These are phyloP conservation scores for Salvelinus namaycush DNA, from an alignment of 2,113 vertebrate genomes.

Conservation along the genomic window DNA sequence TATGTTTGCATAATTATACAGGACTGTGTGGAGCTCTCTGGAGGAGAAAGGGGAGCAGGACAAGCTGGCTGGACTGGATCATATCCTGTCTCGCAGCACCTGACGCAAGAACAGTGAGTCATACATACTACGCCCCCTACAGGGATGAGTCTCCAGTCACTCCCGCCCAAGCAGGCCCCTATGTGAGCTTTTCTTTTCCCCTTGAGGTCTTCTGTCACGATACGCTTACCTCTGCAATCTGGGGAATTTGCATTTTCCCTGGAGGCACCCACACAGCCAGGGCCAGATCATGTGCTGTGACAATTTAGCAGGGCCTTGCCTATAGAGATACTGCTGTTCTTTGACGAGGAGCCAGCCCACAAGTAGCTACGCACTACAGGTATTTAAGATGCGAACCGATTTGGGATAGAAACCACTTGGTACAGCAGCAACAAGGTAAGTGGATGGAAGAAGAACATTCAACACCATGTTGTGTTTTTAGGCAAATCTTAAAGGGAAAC, in stretches of 20 bases:
- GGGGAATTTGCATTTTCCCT: not conserved
- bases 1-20: not conserved
- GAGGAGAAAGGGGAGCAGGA: not conserved
- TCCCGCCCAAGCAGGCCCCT: not conserved
- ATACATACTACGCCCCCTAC: not conserved
- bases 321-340: not conserved
- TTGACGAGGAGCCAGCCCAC: not conserved
- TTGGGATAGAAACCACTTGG: no score
- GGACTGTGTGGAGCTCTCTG: not conserved
- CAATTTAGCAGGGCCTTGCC: not conserved
- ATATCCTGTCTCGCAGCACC: no score
- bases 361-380: not conserved
- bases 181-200: not conserved
- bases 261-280: not conserved
- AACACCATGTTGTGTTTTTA: no score
- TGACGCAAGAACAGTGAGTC: not conserved
- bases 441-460: no score
- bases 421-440: no score
- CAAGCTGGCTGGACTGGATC: no score
- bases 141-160: not conserved
- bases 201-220: constrained; percentile 3
- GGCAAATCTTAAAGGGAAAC: no score
- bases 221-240: not conserved
- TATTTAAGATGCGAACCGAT: not conserved
- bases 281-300: not conserved